Base-by-base conservation (phyloP, 1,140 invertebrate species). In the Rhagoletis pomonella region DNA sequence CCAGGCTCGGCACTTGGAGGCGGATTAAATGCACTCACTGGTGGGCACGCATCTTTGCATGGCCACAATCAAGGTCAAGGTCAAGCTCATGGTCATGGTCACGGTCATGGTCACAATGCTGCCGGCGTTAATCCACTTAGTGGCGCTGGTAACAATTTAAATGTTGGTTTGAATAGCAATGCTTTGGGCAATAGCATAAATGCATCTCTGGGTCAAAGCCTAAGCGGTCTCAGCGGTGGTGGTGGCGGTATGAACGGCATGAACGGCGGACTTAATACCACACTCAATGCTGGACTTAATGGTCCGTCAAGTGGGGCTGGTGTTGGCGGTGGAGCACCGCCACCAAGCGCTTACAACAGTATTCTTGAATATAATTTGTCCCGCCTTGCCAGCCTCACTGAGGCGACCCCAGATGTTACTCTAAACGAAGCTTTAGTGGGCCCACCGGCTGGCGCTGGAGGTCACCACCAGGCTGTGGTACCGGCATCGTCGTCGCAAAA, bases 321-420 rank as follows among this genome's bases (percentile, higher is more conserved):
- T 39, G 50, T 55, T 42, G 77, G 65, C 29, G 69, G 60, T 60
- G 88, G 62, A 39, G 88, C 69, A 55, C 65, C 86, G 19, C 84
- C 86, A 87, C 87, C 87, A 86, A 62, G 50, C 12, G 69, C 85
- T 42, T 89, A 89, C 6, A 92, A 92, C 19, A 97, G 96, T 90
- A 97, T 97, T 93, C 96, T 96, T 73, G 97, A 97, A 91, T 97
- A 97, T 90, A 97, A 97, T 94, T 93, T 97, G 87, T 96, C 96
- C 85, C 96, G 97, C 90, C 92, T 97, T 90, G 97, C 96, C 19
- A 97, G 95, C 89, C 94, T 97, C 88, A 96, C 96, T 4, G 96
- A 96, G 91, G 96, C 94, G 88, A 94, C 94, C 44, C 89, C 87
- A 89, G 94, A 90, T 93, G 73, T 81, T 50, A 93, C 89, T 88